A percentile compares a stretch with the other conserved stretches of the same genome.
Evolutionary conservation across 2,797 vertebrate species (phyloP).

Genomic region (Macroramphosus scolopax): DNA sequence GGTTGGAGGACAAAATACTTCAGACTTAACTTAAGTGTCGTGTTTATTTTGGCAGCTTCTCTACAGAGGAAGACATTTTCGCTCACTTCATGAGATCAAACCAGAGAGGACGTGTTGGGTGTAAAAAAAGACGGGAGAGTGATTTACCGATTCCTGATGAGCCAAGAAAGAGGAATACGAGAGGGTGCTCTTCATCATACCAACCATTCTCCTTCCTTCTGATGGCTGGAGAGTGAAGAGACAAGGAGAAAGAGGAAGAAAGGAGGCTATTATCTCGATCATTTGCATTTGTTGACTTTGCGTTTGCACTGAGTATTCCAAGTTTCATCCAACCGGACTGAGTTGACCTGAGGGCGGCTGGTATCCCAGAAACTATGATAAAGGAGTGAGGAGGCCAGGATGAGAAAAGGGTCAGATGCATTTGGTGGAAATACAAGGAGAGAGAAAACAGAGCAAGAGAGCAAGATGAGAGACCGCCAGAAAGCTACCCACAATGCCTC

Average conservation of each 20-base stretch:
- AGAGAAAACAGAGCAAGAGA: constrained; percentile 57
- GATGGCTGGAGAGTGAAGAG: constrained; percentile 78
- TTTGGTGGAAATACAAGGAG: constrained; percentile 54
- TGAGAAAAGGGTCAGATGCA: constrained; percentile 69
- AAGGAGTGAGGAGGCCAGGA: constrained; percentile 54
- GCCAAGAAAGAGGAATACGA: constrained; percentile 96
- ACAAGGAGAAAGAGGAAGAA: constrained; percentile 27
- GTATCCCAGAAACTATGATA: constrained; percentile 65
- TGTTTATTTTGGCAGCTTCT: constrained; percentile 40
- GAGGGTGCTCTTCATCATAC: constrained; percentile 96
- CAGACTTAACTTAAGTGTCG: constrained; percentile 13
- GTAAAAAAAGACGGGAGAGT: constrained; percentile 16
- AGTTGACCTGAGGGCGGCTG: constrained; percentile 44
- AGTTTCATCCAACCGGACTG: constrained; percentile 35
- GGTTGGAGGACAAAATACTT: background rate
- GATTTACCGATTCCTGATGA: constrained; percentile 96
- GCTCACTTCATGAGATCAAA: constrained; percentile 11
- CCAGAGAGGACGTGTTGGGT: constrained; percentile 7
- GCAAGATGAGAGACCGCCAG: constrained; percentile 73
- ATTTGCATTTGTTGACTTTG: constrained; percentile 64
- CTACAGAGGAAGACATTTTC: background rate
- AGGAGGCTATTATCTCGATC: constrained; percentile 31
- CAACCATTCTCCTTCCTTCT: constrained; percentile 98
- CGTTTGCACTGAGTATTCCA: constrained; percentile 25
- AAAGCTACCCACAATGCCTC: constrained; percentile 78